These are phyloP conservation scores for Ectobius pallidus DNA, from an alignment of 2,888 invertebrate genomes.

Conservation along the genomic window DNA sequence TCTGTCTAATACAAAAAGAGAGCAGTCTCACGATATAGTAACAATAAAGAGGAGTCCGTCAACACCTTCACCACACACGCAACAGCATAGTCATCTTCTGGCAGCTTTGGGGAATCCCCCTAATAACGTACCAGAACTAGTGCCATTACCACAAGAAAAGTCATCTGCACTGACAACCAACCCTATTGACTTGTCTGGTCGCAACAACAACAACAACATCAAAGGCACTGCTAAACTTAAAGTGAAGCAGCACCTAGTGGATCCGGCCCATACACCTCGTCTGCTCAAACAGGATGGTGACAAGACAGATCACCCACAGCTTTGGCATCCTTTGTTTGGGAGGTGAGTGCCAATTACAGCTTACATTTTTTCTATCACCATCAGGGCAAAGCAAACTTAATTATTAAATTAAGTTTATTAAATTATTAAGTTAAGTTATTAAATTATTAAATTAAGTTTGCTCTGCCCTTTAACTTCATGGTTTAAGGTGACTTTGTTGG, in stretches of 20 bases:
- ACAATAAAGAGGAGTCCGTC: background rate
- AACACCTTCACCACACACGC: conserved; percentile 21
- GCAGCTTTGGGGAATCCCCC: conserved; percentile 39
- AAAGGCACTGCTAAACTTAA: conserved; percentile 54
- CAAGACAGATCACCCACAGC: conserved; percentile 53
- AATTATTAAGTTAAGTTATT: too few relatives aligned
- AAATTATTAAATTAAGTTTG: too few relatives aligned
- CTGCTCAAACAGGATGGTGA: conserved; percentile 58
- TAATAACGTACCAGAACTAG: conserved; percentile 5
- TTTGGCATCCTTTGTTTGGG: conserved; percentile 87
- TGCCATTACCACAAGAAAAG: conserved; percentile 8
- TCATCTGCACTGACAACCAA: conserved; percentile 42
- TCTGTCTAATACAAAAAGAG: conserved; percentile 48
- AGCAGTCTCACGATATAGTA: conserved; percentile 11
- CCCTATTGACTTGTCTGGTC: conserved; percentile 56
- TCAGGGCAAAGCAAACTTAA: too few relatives aligned
- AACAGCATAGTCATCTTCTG: conserved; percentile 34
- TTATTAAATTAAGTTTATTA: too few relatives aligned
- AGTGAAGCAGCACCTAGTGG: conserved; percentile 57
- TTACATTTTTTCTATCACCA: too few relatives aligned
- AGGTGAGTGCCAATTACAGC: conserved; percentile 65
- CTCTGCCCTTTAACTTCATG: too few relatives aligned
- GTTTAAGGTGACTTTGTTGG: too few relatives aligned
- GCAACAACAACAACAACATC: background rate
- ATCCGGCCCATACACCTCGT: conserved; percentile 52